Evolutionary conservation across 2,888 invertebrate species (phyloP).

Genomic region (Dryomyza anilis): DNA sequence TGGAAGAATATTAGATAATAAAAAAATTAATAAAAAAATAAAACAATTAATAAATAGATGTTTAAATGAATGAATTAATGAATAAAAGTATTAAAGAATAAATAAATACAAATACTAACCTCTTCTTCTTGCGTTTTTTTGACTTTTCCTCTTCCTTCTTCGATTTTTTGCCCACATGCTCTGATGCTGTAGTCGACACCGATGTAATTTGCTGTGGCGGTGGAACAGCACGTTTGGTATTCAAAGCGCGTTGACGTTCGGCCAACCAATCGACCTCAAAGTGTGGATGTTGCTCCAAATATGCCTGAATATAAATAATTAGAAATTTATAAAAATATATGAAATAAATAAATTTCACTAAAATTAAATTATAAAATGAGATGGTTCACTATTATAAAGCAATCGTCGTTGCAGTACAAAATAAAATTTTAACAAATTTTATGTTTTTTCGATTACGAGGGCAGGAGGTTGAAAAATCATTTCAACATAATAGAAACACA

Average conservation of each 20-base stretch:
- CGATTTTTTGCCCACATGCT: conserved; percentile 59
- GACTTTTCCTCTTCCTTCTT: conserved; percentile 57
- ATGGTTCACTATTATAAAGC: too few species aligned
- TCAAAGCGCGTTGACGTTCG: conserved; percentile 76
- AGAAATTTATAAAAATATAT: neutral
- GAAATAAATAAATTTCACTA: too few species aligned
- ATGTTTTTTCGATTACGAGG: too few species aligned
- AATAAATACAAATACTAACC: conserved; percentile 54
- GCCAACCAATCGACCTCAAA: conserved; percentile 88
- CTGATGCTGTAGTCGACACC: conserved; percentile 41
- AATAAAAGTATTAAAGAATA: neutral
- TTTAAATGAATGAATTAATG: too few species aligned
- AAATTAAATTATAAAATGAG: too few species aligned
- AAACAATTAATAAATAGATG: too few species aligned
- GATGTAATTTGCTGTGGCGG: conserved; percentile 47
- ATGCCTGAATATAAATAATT: conserved; percentile 65
- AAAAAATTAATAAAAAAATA: too few species aligned
- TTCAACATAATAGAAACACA: too few species aligned
- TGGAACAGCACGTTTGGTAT: conserved; percentile 55
- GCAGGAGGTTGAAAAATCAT: too few species aligned
- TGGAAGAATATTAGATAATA: too few species aligned
- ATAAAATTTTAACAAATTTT: neutral
- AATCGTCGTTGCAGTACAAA: too few species aligned
- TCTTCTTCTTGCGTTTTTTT: conserved; percentile 67
- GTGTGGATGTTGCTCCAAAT: conserved; percentile 82